These are phyloP conservation scores for Eristalis arbustorum DNA, from an alignment of 2,888 invertebrate species.

Conservation along the genomic window DNA sequence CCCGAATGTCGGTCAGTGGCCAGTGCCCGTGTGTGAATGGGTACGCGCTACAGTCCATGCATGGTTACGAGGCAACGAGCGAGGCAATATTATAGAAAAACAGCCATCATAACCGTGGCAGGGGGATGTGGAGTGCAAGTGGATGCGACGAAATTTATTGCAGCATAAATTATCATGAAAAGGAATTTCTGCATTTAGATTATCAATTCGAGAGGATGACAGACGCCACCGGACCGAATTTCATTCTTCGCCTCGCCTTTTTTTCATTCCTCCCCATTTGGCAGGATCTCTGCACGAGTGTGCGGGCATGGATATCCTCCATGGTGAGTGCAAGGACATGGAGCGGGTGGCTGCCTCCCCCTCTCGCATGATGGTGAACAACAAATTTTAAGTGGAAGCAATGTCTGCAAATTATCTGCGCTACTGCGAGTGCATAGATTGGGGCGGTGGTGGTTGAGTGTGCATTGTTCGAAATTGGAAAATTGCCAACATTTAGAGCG, in stretches of 20 bases:
- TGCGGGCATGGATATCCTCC: not conserved
- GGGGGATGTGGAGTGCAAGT: not conserved
- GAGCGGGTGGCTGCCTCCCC: not conserved
- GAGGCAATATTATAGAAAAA: not conserved
- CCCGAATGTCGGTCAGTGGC: constrained; percentile 55
- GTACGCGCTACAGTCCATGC: too few species aligned
- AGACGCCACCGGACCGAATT: constrained; percentile 39
- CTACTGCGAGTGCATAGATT: not conserved
- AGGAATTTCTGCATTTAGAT: constrained; percentile 57
- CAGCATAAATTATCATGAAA: constrained; percentile 58
- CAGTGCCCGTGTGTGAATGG: constrained; percentile 1
- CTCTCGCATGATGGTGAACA: constrained; percentile 23
- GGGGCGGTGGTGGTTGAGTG: not conserved
- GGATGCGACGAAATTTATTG: constrained; percentile 64
- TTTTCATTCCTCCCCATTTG: not conserved
- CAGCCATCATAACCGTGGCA: constrained; percentile 25
- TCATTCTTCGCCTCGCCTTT: constrained; percentile 17
- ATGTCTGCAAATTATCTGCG: constrained; percentile 48
- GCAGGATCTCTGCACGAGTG: not conserved
- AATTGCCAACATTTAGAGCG: constrained; percentile 63
- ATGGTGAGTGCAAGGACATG: constrained; percentile 35
- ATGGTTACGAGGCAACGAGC: not conserved
- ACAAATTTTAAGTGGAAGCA: constrained; percentile 53
- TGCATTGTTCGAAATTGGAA: constrained; percentile 65
- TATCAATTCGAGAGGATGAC: constrained; percentile 59